Evolutionary conservation across 2,888 invertebrate species (phyloP).

Genomic region (Scaptomyza flava): DNA sequence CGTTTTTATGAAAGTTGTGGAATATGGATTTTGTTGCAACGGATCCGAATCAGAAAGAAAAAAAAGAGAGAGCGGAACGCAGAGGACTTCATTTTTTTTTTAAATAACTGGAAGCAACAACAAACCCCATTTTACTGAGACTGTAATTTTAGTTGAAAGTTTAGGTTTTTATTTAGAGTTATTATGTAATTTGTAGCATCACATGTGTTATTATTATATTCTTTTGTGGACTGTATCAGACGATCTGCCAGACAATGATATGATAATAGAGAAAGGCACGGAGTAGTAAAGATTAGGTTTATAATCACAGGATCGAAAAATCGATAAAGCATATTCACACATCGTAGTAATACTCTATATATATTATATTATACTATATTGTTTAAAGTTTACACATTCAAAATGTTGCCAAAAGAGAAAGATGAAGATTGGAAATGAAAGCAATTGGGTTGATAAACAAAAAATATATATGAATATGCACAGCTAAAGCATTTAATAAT

Average conservation of each 20-base stretch:
- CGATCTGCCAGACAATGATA: slow-evolving; percentile 49
- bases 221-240: slow-evolving; percentile 51
- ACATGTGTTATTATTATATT: slow-evolving; percentile 51
- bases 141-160: slow-evolving; percentile 74
- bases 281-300: slow-evolving; percentile 48
- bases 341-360: slow-evolving; percentile 16
- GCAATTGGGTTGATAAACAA: slow-evolving; percentile 32
- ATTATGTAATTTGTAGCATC: slow-evolving; percentile 60
- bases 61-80: background rate
- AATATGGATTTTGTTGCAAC: background rate
- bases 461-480: slow-evolving; percentile 40
- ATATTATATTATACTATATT: slow-evolving; percentile 23
- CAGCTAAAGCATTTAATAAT: slow-evolving; percentile 67
- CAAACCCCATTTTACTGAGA: slow-evolving; percentile 64
- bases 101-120: slow-evolving; percentile 27
- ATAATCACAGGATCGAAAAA: slow-evolving; percentile 45
- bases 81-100: slow-evolving; percentile 52
- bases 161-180: slow-evolving; percentile 58
- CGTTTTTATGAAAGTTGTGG: background rate
- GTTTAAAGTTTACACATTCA: slow-evolving; percentile 57
- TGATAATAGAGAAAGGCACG: slow-evolving; percentile 8
- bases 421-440: slow-evolving; percentile 15
- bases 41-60: background rate
- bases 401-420: slow-evolving; percentile 70
- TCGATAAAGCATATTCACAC: slow-evolving; percentile 30